Evolutionary conservation across 2,113 vertebrate species (phyloP).

Genomic region (Amphiprion percula): DNA sequence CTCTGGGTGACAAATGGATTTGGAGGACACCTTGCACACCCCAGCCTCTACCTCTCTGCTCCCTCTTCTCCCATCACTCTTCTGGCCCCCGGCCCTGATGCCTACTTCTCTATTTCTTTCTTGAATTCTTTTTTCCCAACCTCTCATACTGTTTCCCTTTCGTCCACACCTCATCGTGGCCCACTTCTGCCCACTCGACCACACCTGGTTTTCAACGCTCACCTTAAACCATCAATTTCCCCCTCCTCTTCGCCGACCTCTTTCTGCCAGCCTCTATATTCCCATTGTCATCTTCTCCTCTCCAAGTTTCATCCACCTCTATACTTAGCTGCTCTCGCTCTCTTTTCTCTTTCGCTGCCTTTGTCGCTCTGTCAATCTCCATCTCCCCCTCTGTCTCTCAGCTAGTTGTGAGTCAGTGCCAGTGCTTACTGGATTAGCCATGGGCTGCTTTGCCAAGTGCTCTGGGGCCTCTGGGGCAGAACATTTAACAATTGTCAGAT

Average conservation of each 20-base stretch:
- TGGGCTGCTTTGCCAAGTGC: slow-evolving; percentile 62
- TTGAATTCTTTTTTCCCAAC: not conserved
- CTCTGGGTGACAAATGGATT: slow-evolving; percentile 71
- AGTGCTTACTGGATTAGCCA: slow-evolving; percentile 71
- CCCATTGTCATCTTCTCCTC: slow-evolving; percentile 23
- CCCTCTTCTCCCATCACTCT: slow-evolving; percentile 35
- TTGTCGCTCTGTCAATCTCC: slow-evolving; percentile 55
- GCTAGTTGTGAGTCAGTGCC: slow-evolving; percentile 64
- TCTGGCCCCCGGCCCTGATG: slow-evolving; percentile 14
- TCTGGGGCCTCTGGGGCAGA: slow-evolving; percentile 60
- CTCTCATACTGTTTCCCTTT: not conserved
- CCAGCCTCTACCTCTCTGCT: slow-evolving; percentile 25
- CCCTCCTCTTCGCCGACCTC: slow-evolving; percentile 38
- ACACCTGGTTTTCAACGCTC: slow-evolving; percentile 21
- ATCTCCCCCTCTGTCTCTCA: slow-evolving; percentile 47
- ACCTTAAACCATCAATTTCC: slow-evolving; percentile 29
- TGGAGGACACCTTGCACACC: slow-evolving; percentile 57
- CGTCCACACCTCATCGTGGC: slow-evolving; percentile 32
- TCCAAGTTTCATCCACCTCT: slow-evolving; percentile 32
- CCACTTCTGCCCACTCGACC: slow-evolving; percentile 39
- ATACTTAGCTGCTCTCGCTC: slow-evolving; percentile 11
- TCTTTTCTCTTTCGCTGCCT: not conserved
- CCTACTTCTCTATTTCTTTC: slow-evolving; percentile 4
- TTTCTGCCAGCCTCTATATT: slow-evolving; percentile 23
- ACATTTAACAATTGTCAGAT: slow-evolving; percentile 68